Base-by-base conservation (phyloP, 2,888 invertebrate genomes). In the Onchidella celtica region DNA sequence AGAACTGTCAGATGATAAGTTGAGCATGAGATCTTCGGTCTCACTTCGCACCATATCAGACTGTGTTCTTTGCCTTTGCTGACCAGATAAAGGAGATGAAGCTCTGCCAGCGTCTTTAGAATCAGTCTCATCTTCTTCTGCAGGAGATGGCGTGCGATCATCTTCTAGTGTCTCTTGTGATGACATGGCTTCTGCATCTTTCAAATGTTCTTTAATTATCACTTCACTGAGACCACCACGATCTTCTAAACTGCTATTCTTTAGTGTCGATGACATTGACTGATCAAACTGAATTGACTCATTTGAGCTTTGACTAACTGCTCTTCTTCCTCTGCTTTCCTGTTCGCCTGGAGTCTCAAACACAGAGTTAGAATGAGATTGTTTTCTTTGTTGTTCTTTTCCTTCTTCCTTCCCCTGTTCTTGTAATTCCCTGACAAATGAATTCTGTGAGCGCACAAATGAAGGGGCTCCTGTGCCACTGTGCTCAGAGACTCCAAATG, bases 21-120 rank as follows among this genome's bases (percentile, higher is more conserved):
- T 85, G n/a, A 86, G 86, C 82, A 88, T 87, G 65, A 89, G 90
- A 80, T 92, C 92, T 77, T 91, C 92, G 0, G 92, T 92, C 85
- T 92, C 92, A 86, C 91, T 91, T 27, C 91, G 86, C 6, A 91
- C 90, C 89, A 92, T 90, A 29, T 81, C 85, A 59, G 81, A 79
- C 3, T 55, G 47, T 21, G 65, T 57, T 21, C 59, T 75, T 27
- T 32, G 24, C 21, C 70, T 55, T 34, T 36, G 47, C 21, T 73
- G 36, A 38, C 3, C 2, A 14, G 34, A 57, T 24, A 14, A 65
- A 29, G 36, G 24, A 27, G 57, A 59, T 36, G 78, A 74, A 14
- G 24, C 61, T 57, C 32, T 59, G 14, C 34, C 14, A 6, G 3
- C 24, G 27, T 6, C 27, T 57, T 73, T 72, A 40, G 47, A 34